Conservation (phyloP, 2,888 invertebrate genomes). For the Tuta absoluta region DNA sequence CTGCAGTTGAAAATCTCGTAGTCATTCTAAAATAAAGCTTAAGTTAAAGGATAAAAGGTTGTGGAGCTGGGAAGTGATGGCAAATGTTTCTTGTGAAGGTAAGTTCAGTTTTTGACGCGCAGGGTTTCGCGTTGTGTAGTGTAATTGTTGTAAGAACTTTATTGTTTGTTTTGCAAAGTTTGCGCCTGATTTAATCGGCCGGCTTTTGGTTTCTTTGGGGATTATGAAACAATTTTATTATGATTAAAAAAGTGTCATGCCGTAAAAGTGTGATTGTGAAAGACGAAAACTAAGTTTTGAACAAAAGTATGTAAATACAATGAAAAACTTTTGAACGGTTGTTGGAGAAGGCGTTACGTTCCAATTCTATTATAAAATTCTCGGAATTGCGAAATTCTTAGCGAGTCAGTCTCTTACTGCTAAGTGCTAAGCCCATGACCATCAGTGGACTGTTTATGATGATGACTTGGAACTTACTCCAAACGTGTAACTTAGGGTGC, state of each 20-base stretch:
- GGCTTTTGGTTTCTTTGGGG: slow-evolving; percentile 16
- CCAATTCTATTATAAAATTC: too few species aligned
- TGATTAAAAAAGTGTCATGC: not conserved
- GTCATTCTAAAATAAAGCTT: not conserved
- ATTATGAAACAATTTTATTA: not conserved
- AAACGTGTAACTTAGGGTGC: too few species aligned
- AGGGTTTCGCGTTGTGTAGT: slow-evolving; percentile 74
- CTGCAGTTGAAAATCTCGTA: not conserved
- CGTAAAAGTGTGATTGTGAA: slow-evolving; percentile 4
- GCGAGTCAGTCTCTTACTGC: too few species aligned
- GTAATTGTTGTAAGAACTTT: slow-evolving; percentile 72
- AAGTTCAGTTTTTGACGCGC: slow-evolving; percentile 70
- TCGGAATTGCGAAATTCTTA: too few species aligned
- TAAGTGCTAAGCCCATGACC: too few species aligned
- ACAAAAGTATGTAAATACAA: not conserved
- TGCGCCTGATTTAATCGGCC: slow-evolving; percentile 50
- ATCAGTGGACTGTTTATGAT: too few species aligned
- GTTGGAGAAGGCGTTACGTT: too few species aligned
- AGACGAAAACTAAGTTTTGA: not conserved
- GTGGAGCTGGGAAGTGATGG: not conserved
- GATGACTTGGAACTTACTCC: too few species aligned
- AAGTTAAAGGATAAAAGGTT: not conserved
- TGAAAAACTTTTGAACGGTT: not conserved
- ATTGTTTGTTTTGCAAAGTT: slow-evolving; percentile 68
- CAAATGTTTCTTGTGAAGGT: slow-evolving; percentile 19